Evolutionary conservation across 2,888 invertebrate genomes (phyloP).

Genomic region (Euproctis similis): DNA sequence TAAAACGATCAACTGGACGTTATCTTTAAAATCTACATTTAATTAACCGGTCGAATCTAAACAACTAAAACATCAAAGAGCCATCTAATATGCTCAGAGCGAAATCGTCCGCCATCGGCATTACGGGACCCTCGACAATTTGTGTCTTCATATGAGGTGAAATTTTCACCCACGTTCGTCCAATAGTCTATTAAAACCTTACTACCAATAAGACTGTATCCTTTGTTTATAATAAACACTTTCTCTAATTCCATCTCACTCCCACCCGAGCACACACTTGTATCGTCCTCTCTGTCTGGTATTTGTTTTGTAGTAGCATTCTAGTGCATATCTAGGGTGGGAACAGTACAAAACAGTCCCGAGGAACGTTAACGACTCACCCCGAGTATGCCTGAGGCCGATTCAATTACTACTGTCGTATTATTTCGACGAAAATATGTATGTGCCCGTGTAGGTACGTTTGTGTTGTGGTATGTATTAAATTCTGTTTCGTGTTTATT

Average conservation of each 20-base stretch:
- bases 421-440: constrained; percentile 73
- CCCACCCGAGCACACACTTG: constrained; percentile 9
- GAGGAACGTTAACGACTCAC: constrained; percentile 70
- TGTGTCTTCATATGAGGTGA: constrained; percentile 48
- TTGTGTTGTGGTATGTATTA: constrained; percentile 69
- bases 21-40: constrained; percentile 52
- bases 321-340: constrained; percentile 66
- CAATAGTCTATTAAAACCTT: constrained; percentile 47
- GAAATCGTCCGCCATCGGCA: constrained; percentile 63
- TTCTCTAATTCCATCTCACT: constrained; percentile 46
- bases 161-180: constrained; percentile 51
- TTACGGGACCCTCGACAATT: constrained; percentile 42
- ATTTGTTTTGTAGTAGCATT: constrained; percentile 60
- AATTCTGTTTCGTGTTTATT: constrained; percentile 68
- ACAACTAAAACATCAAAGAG: constrained; percentile 67
- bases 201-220: constrained; percentile 71
- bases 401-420: constrained; percentile 75
- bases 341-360: constrained; percentile 51
- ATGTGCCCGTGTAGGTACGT: constrained; percentile 56
- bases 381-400: constrained; percentile 70
- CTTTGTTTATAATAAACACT: constrained; percentile 75
- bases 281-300: constrained; percentile 35
- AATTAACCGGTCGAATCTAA: constrained; percentile 61
- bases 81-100: constrained; percentile 67
- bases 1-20: constrained; percentile 42